Base-by-base conservation (phyloP, 2,797 vertebrate genomes). In the Semotilus atromaculatus region DNA sequence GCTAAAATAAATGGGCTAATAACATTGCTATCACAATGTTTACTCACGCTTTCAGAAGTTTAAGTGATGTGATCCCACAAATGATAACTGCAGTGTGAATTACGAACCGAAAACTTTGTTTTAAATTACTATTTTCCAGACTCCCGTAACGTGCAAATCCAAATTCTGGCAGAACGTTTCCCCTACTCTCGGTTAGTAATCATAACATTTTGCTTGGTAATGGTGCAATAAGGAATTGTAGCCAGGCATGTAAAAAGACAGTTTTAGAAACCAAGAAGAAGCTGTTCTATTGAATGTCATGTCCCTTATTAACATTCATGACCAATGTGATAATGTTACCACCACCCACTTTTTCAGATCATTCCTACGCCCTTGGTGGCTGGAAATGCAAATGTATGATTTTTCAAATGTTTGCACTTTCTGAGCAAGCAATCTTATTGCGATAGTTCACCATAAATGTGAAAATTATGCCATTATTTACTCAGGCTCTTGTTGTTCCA, bases 1-100 rank as follows among this genome's bases (percentile, higher is more conserved):
- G 84, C 82, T 92, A 91, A 93, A 86, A 87, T 86, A 92, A 90
- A 90, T 88, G 79, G 81, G 82, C 75, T 90, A 91, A 91, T 93
- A 90, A 88, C 85, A 82, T 86, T 80, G 75, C 40, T 43, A 77
- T 66, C 58, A 71, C 80, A 55, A 38, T 82, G 73, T 87, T 82
- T 78, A 85, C 86, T 67, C 75, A 72, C 34, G 60, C 72, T 43
- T 51, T 67, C 34, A 26, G 67, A 82, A 82, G 80, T 75, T 82
- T 60, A 72, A 82, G 45, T 38, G 21, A 76, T 77, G 45, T 82
- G 67, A 87, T 79, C 45, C 74, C 43, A 19, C 18, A 45, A 80
- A 58, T 74, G 68, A 88, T 82, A 82, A 36, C 31, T 18, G 29
- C 13, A 40, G n/a, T 0, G 31, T 79, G 86, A 85, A 79, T 82